These are phyloP conservation scores for Drosophila rufa DNA, from an alignment of 1,140 invertebrate genomes.

Conservation along the genomic window DNA sequence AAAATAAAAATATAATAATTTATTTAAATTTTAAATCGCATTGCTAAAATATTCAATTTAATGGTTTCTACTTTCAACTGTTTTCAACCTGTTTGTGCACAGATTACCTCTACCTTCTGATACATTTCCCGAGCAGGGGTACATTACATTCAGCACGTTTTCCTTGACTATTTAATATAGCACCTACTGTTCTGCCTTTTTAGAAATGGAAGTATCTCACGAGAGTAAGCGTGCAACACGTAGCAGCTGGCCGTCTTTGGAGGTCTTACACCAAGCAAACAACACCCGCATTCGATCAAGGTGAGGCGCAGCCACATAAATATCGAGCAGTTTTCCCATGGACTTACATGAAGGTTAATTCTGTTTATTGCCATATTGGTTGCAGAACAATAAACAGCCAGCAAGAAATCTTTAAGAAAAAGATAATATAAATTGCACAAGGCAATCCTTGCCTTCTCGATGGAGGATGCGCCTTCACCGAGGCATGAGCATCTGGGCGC, in stretches of 20 bases:
- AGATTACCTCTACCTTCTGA: not conserved
- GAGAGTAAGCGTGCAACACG: slow-evolving; percentile 13
- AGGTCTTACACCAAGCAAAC: slow-evolving; percentile 26
- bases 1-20: too few relatives aligned
- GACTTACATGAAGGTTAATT: slow-evolving; percentile 39
- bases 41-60: too few relatives aligned
- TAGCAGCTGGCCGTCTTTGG: slow-evolving; percentile 17
- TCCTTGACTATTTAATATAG: slow-evolving; percentile 2
- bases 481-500: slow-evolving; percentile 64
- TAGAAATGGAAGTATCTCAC: slow-evolving; percentile 1
- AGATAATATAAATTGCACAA: slow-evolving; percentile 22
- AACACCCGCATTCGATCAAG: slow-evolving; percentile 18
- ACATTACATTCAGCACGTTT: slow-evolving; percentile 4
- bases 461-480: slow-evolving; percentile 4
- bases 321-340: slow-evolving; percentile 40
- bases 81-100: too few relatives aligned
- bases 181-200: not conserved
- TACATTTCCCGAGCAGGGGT: not conserved
- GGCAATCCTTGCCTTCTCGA: slow-evolving; percentile 10
- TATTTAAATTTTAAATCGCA: not conserved
- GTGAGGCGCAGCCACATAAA: slow-evolving; percentile 31
- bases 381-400: slow-evolving; percentile 61
- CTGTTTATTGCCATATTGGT: slow-evolving; percentile 61
- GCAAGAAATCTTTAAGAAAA: slow-evolving; percentile 26
- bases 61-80: not conserved